Evolutionary conservation across 2,797 vertebrate species (phyloP), one percentile per base, ranked within the genome.

Genomic region (Clarias pachynema): DNA sequence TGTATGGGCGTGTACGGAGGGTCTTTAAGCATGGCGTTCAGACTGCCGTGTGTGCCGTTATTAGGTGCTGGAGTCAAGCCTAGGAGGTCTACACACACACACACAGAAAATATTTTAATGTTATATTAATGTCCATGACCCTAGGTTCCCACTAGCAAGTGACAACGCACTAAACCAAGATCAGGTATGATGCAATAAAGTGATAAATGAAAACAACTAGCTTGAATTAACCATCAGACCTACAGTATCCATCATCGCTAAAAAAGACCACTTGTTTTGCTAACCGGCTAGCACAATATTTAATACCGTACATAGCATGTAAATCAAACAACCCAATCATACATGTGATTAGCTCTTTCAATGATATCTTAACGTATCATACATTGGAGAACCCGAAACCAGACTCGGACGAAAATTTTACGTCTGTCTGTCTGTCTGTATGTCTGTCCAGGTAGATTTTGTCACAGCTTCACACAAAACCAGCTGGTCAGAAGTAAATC

Each of bases 41-140:
- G 91, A 91, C 97, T 98, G 90, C 98, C 98, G 0, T 98, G 95
- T 0, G 98, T 99, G 20, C 98, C 98, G 12, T 99, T 99, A 92
- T 99, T 99, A 0, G 97, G 97, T 37, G 96, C 97, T 14, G 98
- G 97, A 63, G 94, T 97, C 91, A 99, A 88, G 14, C 96, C 97
- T 85, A 99, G 92, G 73, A 99, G 91, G 92, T 99, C 98, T 99
- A 88, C 77, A 78, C 34, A 88, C 77, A 78, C 34, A 88, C 77
- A 78, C 83, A 87, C 82, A 84, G 26, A 68, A 34, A 57, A 24
- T 73, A 73, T 53, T 49, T 73, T 26, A 49, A 49, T 73, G 40
- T 73, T n/a, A 26, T 69, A 37, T 69, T 37, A 37, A 37, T 3
- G 3, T 60, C 8, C 22, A 60, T 60, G 10, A 60, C 59, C 22